Base-by-base conservation (phyloP, 2,888 invertebrate genomes). In the Parascotia fuliginaria region DNA sequence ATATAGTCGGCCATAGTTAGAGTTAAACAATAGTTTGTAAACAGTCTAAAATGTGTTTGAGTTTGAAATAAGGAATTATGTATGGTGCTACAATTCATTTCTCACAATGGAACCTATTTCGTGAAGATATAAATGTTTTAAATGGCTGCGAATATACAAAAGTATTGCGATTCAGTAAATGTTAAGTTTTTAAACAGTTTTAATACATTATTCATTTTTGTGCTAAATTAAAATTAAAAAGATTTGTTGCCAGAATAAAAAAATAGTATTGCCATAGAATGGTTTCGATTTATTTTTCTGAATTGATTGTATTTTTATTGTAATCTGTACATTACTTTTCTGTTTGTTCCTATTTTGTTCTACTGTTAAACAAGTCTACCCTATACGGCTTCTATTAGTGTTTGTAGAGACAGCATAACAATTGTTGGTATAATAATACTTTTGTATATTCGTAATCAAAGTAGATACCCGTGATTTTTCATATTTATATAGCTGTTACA, bases 71-170 rank as follows among this genome's bases (percentile, higher is more conserved):
- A 64, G 68, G 65, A 70, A 70, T 65, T 70, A 64, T 55, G 47
- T 65, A 54, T 59, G 70, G 70, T 70, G 70, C 70, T 70, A 68
- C 53, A 49, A 56, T 63, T 63, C 51, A 43, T 28, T 51, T 49
- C 42, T 34, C 45, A 37, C 34, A 63, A 34, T 49, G 41, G 48
- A 52, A 58, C 51, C 51, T 65, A 55, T 57, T 45, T 53, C 27
- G 11, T 42, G 37, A 34, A 28, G 7, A 7, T 24, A 24, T n/a
- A n/a, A n/a, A n/a, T n/a, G 0, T 13, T 38, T 32, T 13, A 33
- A 42, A 36, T 36, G 19, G 31, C 43, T 61, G 34, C 28, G 15
- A 38, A 29, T 9, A 41, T 41, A 49, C 28, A 48, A 42, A 42
- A 37, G 36, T 42, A 48, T 36, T 41, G n/a, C n/a, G n/a, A n/a